Evolutionary conservation across 2,888 invertebrate species (phyloP).

Genomic region (Seladonia tumulorum): DNA sequence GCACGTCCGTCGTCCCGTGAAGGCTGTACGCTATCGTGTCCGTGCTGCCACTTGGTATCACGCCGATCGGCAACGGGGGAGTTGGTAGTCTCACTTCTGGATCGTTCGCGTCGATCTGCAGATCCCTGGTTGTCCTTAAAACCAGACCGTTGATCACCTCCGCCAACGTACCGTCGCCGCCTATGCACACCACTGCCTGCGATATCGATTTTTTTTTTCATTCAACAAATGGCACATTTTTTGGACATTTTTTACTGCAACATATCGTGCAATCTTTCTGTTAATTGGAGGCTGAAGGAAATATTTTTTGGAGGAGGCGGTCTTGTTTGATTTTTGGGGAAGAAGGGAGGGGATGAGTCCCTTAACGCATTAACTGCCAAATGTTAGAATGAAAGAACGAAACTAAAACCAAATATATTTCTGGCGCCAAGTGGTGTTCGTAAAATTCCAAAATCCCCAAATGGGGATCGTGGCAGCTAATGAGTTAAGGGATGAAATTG

Average conservation of each 20-base stretch:
- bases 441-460: no score
- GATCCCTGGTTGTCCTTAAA: conserved; percentile 85
- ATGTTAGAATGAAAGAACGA: no score
- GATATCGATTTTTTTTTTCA: conserved; percentile 55
- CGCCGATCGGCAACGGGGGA: conserved; percentile 87
- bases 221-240: background rate
- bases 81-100: conserved; percentile 85
- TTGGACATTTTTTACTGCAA: background rate
- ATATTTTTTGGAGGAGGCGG: no score
- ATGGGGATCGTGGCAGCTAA: no score
- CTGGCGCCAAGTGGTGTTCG: no score
- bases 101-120: conserved; percentile 86
- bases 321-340: background rate
- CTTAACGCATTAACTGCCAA: no score
- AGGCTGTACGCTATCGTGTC: conserved; percentile 92
- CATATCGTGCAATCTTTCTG: background rate
- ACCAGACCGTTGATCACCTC: conserved; percentile 92
- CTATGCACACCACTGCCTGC: conserved; percentile 91
- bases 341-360: no score
- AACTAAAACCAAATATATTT: no score
- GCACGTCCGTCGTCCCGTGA: conserved; percentile 91
- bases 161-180: conserved; percentile 94
- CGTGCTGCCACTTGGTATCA: conserved; percentile 91
- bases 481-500: no score
- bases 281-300: no score